Conservation (phyloP, 2,113 vertebrate genomes). For the Podarcis cretensis region DNA sequence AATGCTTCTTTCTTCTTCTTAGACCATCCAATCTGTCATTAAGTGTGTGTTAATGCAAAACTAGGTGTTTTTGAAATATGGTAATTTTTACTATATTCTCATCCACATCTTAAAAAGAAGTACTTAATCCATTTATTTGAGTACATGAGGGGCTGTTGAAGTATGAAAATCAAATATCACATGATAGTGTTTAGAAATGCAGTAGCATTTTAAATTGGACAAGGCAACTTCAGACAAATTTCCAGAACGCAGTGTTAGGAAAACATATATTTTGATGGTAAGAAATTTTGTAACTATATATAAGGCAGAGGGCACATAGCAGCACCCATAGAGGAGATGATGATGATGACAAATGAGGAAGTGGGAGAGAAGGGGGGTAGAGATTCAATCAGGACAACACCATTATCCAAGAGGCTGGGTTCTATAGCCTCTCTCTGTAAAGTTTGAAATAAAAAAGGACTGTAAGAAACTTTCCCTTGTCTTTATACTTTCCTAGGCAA, state of each 20-base stretch:
- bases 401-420: too few relatives aligned
- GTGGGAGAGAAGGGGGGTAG: too few relatives aligned
- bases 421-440: too few relatives aligned
- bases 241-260: neutral
- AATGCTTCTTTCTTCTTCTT: neutral
- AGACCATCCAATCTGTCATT: neutral
- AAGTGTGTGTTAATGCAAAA: neutral
- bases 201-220: neutral
- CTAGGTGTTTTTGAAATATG: neutral
- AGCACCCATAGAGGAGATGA: too few relatives aligned
- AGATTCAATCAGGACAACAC: too few relatives aligned
- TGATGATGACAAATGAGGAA: too few relatives aligned
- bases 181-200: neutral
- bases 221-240: neutral
- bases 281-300: neutral
- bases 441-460: too few relatives aligned
- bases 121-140: neutral
- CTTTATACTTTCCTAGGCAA: too few relatives aligned
- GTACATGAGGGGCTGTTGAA: neutral
- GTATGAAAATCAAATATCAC: neutral
- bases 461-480: too few relatives aligned
- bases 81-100: neutral
- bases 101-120: accelerated
- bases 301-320: too few relatives aligned
- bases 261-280: neutral